These are phyloP conservation scores for Mus spicilegus DNA, from an alignment of 2,113 vertebrate genomes.

Conservation along the genomic window DNA sequence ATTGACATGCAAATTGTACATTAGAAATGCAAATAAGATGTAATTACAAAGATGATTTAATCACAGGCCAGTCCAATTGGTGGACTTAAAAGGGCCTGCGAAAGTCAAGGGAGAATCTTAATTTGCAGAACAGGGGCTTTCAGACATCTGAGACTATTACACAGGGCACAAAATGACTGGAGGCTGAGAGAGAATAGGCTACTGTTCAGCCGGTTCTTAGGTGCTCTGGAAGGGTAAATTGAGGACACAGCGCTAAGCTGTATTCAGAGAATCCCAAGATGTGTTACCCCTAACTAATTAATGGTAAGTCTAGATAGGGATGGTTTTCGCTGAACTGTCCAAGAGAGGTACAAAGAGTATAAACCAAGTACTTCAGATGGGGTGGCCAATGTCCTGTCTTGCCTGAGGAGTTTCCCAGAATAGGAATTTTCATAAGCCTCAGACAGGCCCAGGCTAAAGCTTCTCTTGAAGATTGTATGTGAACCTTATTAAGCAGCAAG, in stretches of 20 bases:
- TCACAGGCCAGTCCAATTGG: conserved; percentile 49
- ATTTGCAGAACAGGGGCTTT: conserved; percentile 28
- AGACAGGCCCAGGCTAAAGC: neutral
- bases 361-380: neutral
- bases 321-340: neutral
- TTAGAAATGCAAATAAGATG: conserved; percentile 78
- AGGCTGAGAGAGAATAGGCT: conserved; percentile 1
- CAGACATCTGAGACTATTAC: neutral
- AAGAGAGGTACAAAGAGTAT: neutral
- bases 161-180: neutral
- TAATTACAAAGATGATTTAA: conserved; percentile 74
- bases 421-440: neutral
- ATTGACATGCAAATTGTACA: conserved; percentile 71
- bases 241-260: neutral
- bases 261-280: neutral
- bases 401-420: neutral
- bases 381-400: neutral
- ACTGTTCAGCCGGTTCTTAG: neutral
- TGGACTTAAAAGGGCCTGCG: conserved; percentile 62
- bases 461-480: neutral
- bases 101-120: conserved; percentile 57
- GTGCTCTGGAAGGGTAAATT: neutral
- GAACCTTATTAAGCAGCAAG: neutral
- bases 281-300: neutral
- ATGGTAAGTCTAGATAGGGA: neutral